phyloP scores from a whole-genome alignment of 1,140 invertebrate species.

The Drosophila tani region DNA sequence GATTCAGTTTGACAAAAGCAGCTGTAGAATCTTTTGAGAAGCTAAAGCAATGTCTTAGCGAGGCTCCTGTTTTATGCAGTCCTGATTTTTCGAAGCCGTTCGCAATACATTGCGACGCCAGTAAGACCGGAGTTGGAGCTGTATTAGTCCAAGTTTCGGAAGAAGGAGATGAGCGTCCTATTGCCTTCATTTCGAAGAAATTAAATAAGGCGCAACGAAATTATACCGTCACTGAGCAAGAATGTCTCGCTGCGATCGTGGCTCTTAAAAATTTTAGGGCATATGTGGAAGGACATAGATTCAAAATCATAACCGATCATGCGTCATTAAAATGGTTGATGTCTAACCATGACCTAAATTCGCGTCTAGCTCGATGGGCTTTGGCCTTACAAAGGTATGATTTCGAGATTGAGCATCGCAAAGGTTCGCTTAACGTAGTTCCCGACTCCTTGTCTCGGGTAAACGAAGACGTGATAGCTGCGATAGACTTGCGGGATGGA shows the following conservation, averaged over 20 bases:
- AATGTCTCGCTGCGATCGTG: neutral
- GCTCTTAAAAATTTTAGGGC: neutral
- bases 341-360: too few relatives aligned
- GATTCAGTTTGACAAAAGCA: neutral
- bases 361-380: too few relatives aligned
- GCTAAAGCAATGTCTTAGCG: neutral
- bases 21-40: too few relatives aligned
- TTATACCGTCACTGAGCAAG: neutral
- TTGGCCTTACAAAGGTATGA: too few relatives aligned
- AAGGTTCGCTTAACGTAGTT: too few relatives aligned
- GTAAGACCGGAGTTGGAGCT: neutral
- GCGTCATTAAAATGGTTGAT: too few relatives aligned
- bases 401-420: too few relatives aligned
- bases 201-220: too few relatives aligned
- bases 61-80: neutral
- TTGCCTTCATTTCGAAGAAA: too few relatives aligned
- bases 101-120: neutral
- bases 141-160: neutral
- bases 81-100: neutral
- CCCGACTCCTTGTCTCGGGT: too few relatives aligned
- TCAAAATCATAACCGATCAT: neutral
- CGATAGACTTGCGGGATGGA: too few relatives aligned
- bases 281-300: neutral
- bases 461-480: too few relatives aligned
- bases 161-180: neutral